These are phyloP conservation scores for Oxycera nigricornis DNA, from an alignment of 2,888 invertebrate genomes.

Conservation along the genomic window DNA sequence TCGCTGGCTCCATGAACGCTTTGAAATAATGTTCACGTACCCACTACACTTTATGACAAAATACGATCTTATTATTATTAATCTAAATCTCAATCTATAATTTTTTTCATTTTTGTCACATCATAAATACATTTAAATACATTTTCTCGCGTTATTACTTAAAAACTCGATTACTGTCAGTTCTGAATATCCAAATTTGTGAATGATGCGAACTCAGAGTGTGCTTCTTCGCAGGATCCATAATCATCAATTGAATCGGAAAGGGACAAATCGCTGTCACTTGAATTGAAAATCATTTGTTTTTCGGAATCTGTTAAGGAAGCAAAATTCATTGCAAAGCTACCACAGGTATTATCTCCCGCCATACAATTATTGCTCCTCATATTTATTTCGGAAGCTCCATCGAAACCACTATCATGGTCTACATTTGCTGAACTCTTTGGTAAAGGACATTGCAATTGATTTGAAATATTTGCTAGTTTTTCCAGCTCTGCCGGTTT, in stretches of 20 bases:
- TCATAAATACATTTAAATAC: not conserved
- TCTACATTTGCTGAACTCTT: not conserved
- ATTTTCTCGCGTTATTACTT: not conserved
- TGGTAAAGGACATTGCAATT: not conserved
- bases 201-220: not conserved
- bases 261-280: not conserved
- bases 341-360: not conserved
- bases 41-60: too few relatives aligned
- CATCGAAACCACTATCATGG: not conserved
- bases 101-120: not conserved
- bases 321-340: not conserved
- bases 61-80: too few relatives aligned
- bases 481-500: not conserved
- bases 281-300: not conserved
- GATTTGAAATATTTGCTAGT: not conserved
- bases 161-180: not conserved
- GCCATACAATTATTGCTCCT: not conserved
- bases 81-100: too few relatives aligned
- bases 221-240: slow-evolving; percentile 11
- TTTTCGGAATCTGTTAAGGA: slow-evolving; percentile 20
- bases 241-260: slow-evolving; percentile 7
- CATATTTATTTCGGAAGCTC: not conserved
- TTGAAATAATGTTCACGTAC: too few relatives aligned
- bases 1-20: too few relatives aligned
- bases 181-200: not conserved